These are phyloP conservation scores for Holacanthella duospinosa DNA, from an alignment of 2,888 invertebrate genomes.

Conservation along the genomic window DNA sequence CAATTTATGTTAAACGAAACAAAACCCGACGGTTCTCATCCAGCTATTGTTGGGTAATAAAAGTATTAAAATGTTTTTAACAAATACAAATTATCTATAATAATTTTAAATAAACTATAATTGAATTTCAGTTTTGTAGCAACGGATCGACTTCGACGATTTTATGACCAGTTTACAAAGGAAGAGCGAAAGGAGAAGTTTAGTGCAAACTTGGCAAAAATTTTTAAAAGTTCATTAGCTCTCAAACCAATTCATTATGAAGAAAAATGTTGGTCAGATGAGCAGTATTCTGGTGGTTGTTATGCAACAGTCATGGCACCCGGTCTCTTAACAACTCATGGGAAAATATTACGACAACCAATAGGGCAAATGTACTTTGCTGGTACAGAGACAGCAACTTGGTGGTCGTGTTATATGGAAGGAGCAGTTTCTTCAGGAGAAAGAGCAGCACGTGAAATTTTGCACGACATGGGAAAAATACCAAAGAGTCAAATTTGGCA, in stretches of 20 bases:
- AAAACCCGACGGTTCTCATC: conserved; percentile 1
- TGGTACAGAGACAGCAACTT: conserved; percentile 41
- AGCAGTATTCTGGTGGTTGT: conserved; percentile 44
- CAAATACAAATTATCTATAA: neutral
- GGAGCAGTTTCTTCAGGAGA: conserved; percentile 41
- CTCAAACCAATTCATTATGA: conserved; percentile 40
- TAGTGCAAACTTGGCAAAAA: conserved; percentile 40
- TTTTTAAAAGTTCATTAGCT: conserved; percentile 38
- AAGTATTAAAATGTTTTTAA: neutral
- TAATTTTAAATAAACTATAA: no score
- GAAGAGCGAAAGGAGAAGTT: conserved; percentile 41
- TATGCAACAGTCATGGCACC: conserved; percentile 42
- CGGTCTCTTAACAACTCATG: conserved; percentile 39
- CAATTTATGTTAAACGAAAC: neutral
- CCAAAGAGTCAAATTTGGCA: neutral
- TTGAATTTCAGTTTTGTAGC: neutral
- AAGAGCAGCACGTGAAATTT: conserved; percentile 38
- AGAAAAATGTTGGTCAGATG: conserved; percentile 43
- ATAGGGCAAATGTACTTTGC: conserved; percentile 39
- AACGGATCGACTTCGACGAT: neutral
- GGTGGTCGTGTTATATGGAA: conserved; percentile 41
- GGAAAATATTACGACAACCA: conserved; percentile 22
- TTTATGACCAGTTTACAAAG: neutral
- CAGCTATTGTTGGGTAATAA: conserved; percentile 4
- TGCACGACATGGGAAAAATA: conserved; percentile 2